Conservation (phyloP, 2,113 vertebrate genomes). For the Dicentrarchus labrax region DNA sequence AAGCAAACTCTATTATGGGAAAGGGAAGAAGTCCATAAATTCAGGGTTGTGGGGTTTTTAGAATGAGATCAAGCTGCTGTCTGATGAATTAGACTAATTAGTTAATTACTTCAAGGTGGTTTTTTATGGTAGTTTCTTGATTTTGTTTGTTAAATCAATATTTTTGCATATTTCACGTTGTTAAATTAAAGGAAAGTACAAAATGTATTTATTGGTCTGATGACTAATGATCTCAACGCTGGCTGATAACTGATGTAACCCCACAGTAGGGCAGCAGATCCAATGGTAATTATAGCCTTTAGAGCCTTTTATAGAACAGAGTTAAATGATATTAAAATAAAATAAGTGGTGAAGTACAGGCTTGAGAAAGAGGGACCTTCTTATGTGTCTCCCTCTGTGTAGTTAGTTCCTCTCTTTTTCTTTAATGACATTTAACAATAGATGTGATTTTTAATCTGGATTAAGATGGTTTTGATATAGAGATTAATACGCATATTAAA, state of each 20-base stretch:
- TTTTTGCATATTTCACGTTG: background rate
- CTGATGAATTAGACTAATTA: background rate
- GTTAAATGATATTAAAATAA: background rate
- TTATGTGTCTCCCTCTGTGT: background rate
- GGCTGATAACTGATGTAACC: conserved; percentile 45
- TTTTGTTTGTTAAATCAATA: background rate
- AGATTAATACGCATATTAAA: background rate
- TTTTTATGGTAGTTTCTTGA: background rate
- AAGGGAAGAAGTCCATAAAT: conserved; percentile 16
- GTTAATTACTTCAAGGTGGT: background rate
- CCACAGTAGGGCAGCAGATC: conserved; percentile 6
- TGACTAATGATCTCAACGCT: background rate
- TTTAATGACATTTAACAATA: background rate
- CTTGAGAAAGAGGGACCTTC: background rate
- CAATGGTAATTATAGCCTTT: conserved; percentile 38
- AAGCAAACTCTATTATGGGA: background rate
- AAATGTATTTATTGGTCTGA: background rate
- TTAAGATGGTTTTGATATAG: background rate
- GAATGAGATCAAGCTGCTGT: conserved; percentile 14
- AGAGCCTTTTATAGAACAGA: conserved; percentile 15
- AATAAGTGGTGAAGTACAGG: background rate
- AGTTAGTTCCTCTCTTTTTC: background rate
- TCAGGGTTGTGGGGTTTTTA: background rate
- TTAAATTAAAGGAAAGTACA: background rate
- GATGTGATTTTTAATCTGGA: background rate